A percentile compares a stretch with the other conserved stretches of the same genome.
Evolutionary conservation across 2,888 invertebrate genomes (phyloP).

Genomic region (Drosophila anomalata): DNA sequence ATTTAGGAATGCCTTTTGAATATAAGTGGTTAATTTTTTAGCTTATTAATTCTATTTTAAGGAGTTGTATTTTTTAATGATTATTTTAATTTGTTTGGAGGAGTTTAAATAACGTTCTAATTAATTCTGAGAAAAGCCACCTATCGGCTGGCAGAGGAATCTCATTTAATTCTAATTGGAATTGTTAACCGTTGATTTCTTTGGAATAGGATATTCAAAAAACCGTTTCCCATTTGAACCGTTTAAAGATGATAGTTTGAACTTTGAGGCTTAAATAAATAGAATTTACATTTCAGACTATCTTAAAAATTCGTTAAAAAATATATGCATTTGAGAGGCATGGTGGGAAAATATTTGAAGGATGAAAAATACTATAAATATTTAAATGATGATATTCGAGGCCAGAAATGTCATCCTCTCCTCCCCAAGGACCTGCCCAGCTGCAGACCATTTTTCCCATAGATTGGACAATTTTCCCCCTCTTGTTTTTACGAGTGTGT

Average conservation of each 20-base stretch:
- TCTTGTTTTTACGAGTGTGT: neutral
- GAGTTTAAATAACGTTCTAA: neutral
- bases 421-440: conserved; percentile 6
- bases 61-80: neutral
- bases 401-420: neutral
- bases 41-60: neutral
- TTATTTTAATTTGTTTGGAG: neutral
- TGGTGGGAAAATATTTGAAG: neutral
- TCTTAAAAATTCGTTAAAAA: neutral
- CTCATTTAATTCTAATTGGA: neutral
- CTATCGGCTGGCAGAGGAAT: neutral
- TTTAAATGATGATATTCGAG: conserved; percentile 6
- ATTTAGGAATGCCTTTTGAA: neutral
- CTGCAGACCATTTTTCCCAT: conserved; percentile 37
- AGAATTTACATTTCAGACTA: too few relatives aligned
- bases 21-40: neutral
- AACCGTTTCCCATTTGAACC: neutral
- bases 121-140: neutral
- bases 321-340: neutral
- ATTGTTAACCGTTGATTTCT: neutral
- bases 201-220: neutral
- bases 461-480: conserved; percentile 28
- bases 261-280: too few relatives aligned
- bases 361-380: conserved; percentile 2
- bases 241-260: too few relatives aligned